Evolutionary conservation across 1,140 invertebrate genomes (phyloP).

Genomic region (Stegodyphus mimosarum): DNA sequence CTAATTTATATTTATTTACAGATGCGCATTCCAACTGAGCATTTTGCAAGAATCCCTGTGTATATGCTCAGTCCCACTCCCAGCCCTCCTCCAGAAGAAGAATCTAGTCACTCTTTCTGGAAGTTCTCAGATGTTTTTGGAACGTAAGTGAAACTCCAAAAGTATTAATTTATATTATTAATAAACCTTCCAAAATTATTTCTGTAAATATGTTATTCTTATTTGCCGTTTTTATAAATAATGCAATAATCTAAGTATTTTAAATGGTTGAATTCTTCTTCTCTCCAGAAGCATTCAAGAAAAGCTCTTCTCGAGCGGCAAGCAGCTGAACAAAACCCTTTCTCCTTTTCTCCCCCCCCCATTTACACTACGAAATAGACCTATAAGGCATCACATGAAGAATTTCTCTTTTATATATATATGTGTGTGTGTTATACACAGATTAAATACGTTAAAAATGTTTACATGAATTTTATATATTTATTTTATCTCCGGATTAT

Average conservation of each 20-base stretch:
- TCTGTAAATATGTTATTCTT: neutral
- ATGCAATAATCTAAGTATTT: neutral
- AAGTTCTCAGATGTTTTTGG: constrained; percentile 54
- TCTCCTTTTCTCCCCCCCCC: no score
- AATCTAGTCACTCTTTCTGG: constrained; percentile 59
- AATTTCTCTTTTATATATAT: no score
- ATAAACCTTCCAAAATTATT: neutral
- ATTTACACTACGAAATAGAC: no score
- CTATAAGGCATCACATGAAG: no score
- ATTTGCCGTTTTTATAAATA: constrained; percentile 6
- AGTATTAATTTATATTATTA: neutral
- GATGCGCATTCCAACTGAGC: constrained; percentile 96
- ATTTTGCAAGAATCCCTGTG: constrained; percentile 94
- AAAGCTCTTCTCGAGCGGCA: no score
- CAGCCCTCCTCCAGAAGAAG: constrained; percentile 73
- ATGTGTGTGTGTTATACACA: no score
- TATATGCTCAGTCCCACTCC: constrained; percentile 88
- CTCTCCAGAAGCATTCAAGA: no score
- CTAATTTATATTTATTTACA: constrained; percentile 66
- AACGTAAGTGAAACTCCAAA: constrained; percentile 31
- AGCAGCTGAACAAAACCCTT: no score
- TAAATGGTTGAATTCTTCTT: neutral
- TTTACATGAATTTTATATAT: no score
- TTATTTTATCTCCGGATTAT: no score
- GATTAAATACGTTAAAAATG: no score